phyloP scores from a whole-genome alignment of 2,888 invertebrate species.

The Mesoligia furuncula region DNA sequence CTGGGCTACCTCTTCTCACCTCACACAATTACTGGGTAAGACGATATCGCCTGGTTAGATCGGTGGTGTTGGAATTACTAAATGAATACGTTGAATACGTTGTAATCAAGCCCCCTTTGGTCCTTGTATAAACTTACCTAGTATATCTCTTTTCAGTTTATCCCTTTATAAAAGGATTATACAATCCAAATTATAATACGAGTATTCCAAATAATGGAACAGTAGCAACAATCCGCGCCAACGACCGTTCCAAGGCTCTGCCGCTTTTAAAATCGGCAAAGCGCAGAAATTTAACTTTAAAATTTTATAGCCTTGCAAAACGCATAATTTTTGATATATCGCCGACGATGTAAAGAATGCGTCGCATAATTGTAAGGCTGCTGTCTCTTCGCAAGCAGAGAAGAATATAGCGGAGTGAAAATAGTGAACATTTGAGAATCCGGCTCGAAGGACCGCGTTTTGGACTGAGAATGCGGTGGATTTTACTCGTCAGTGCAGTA shows the following conservation, averaged over 20 bases:
- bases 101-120: background rate
- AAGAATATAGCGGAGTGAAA: slow-evolving; percentile 8
- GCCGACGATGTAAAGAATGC: slow-evolving; percentile 64
- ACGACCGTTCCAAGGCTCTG: slow-evolving; percentile 29
- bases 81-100: background rate
- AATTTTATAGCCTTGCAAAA: slow-evolving; percentile 80
- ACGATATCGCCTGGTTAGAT: background rate
- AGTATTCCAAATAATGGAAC: slow-evolving; percentile 41
- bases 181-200: slow-evolving; percentile 37
- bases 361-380: slow-evolving; percentile 66
- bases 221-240: slow-evolving; percentile 40
- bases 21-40: background rate
- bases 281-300: slow-evolving; percentile 79
- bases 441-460: slow-evolving; percentile 15
- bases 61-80: background rate
- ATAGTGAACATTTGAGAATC: background rate
- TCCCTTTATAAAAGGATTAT: background rate
- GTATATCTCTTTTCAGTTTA: background rate
- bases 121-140: background rate
- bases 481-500: background rate
- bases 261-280: slow-evolving; percentile 57
- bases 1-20: too few relatives aligned
- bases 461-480: background rate
- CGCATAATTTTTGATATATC: slow-evolving; percentile 81
- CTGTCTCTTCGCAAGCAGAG: slow-evolving; percentile 46